Evolutionary conservation across 1,140 invertebrate genomes (phyloP).

Genomic region (Drosophila albomicans): DNA sequence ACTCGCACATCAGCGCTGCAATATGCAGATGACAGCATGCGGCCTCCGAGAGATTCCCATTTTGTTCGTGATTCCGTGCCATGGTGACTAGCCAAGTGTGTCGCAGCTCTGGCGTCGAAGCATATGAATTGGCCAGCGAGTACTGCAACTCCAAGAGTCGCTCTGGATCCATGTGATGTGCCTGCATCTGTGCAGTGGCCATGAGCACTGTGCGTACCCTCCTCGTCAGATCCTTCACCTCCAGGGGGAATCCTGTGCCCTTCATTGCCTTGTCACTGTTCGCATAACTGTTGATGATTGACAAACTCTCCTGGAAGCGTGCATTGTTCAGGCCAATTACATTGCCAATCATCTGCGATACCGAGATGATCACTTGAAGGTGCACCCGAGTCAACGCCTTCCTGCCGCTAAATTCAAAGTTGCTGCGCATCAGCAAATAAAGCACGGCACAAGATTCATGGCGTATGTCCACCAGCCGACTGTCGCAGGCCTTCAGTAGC

Average conservation of each 20-base stretch:
- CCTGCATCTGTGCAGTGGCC: slow-evolving; percentile 96
- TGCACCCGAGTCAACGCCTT: slow-evolving; percentile 94
- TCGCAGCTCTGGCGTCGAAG: slow-evolving; percentile 95
- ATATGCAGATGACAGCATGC: slow-evolving; percentile 96
- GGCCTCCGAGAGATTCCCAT: slow-evolving; percentile 88
- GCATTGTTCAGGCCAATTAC: slow-evolving; percentile 94
- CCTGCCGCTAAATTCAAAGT: slow-evolving; percentile 94
- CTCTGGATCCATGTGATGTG: slow-evolving; percentile 95
- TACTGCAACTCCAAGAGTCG: slow-evolving; percentile 96
- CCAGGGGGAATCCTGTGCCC: slow-evolving; percentile 93
- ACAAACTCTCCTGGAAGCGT: slow-evolving; percentile 95
- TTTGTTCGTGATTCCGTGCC: slow-evolving; percentile 92
- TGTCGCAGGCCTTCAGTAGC: slow-evolving; percentile 92
- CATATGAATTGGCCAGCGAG: slow-evolving; percentile 96
- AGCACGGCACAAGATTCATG: slow-evolving; percentile 96
- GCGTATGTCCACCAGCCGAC: slow-evolving; percentile 91
- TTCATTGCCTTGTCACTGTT: slow-evolving; percentile 97
- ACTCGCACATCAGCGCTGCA: slow-evolving; percentile 96
- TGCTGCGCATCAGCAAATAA: slow-evolving; percentile 96
- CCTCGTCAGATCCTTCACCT: slow-evolving; percentile 96
- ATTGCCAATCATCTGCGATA: slow-evolving; percentile 95
- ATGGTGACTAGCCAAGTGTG: slow-evolving; percentile 97
- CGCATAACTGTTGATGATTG: slow-evolving; percentile 96
- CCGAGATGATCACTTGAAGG: slow-evolving; percentile 95
- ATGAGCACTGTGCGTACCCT: slow-evolving; percentile 96